phyloP scores from a whole-genome alignment of 2,113 vertebrate species.

The Etheostoma cragini region DNA sequence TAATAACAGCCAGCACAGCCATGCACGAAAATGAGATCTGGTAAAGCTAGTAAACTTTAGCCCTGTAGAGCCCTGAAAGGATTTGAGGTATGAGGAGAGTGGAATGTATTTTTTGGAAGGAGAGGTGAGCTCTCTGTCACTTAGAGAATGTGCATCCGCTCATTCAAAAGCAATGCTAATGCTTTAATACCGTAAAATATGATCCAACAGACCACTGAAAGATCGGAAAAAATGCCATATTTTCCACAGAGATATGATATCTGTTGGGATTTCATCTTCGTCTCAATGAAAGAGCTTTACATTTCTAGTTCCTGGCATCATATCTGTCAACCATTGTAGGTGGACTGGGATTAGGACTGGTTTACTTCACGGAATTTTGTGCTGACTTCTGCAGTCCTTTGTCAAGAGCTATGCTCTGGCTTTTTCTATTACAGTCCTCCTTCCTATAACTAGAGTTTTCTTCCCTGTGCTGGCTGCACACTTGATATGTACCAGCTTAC shows the following conservation, averaged over 20 bases:
- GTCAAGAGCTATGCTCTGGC: conserved; percentile 18
- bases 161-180: conserved; percentile 39
- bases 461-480: background rate
- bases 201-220: conserved; percentile 17
- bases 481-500: background rate
- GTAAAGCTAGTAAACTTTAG: conserved; percentile 60
- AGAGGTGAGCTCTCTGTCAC: conserved; percentile 53
- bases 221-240: background rate
- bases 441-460: conserved; percentile 10
- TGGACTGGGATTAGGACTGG: conserved; percentile 44
- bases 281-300: conserved; percentile 12
- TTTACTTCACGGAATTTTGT: conserved; percentile 40
- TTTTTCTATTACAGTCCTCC: conserved; percentile 27
- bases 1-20: conserved; percentile 76
- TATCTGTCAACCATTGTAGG: conserved; percentile 26
- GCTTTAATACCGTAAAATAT: conserved; percentile 32
- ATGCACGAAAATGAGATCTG: conserved; percentile 70
- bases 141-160: conserved; percentile 51
- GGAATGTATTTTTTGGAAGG: conserved; percentile 68
- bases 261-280: conserved; percentile 25
- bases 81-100: conserved; percentile 51
- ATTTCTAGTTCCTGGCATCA: conserved; percentile 24
- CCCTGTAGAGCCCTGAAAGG: conserved; percentile 48
- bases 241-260: conserved; percentile 28
- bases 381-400: conserved; percentile 53